Evolutionary conservation across 2,888 invertebrate genomes (phyloP).

Genomic region (Stomorhina lunata): DNA sequence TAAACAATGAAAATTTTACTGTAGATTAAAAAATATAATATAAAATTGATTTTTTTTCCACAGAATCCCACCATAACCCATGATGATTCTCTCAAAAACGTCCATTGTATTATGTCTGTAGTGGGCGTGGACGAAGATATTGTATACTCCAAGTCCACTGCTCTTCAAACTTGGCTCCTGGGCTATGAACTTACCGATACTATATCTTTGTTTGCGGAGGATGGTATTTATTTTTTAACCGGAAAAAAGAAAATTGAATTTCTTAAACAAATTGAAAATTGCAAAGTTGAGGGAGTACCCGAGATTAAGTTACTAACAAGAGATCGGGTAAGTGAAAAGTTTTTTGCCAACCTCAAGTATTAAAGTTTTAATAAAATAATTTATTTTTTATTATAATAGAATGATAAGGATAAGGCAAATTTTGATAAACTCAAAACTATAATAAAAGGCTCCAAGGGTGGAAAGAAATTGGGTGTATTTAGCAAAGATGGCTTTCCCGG

Average conservation of each 20-base stretch:
- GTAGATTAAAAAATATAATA: not conserved
- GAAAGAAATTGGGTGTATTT: constrained; percentile 94
- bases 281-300: constrained; percentile 91
- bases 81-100: constrained; percentile 89
- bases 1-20: too few species aligned
- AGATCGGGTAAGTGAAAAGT: constrained; percentile 92
- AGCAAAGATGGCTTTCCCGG: constrained; percentile 96
- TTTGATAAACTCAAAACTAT: constrained; percentile 88
- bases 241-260: constrained; percentile 99
- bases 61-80: constrained; percentile 82
- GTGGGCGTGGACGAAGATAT: constrained; percentile 97
- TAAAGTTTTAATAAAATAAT: constrained; percentile 8
- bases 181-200: constrained; percentile 98
- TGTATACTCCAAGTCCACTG: constrained; percentile 97
- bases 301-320: constrained; percentile 91
- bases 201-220: constrained; percentile 93
- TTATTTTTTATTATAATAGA: constrained; percentile 79
- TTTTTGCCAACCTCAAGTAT: not conserved
- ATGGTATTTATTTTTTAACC: constrained; percentile 92
- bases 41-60: constrained; percentile 16
- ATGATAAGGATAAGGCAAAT: constrained; percentile 95
- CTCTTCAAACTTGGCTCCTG: constrained; percentile 98
- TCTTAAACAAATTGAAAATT: constrained; percentile 91
- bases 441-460: constrained; percentile 93
- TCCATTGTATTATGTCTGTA: constrained; percentile 94